These are phyloP conservation scores for Ichneumon xanthorius DNA, from an alignment of 2,888 invertebrate genomes.

Conservation along the genomic window DNA sequence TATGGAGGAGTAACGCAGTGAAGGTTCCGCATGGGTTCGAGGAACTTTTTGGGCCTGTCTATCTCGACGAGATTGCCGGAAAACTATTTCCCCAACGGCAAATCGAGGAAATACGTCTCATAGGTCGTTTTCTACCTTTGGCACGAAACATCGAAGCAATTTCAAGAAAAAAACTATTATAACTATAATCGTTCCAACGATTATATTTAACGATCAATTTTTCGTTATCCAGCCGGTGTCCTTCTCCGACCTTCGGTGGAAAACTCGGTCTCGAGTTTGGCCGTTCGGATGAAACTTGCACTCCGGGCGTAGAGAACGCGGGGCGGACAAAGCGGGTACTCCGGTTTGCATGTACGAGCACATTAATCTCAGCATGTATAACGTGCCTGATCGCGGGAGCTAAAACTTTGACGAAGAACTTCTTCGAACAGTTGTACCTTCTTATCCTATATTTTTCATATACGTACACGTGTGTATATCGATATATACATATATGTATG, in stretches of 20 bases:
- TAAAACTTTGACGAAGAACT: slow-evolving; percentile 30
- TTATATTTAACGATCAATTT: background rate
- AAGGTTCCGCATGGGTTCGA: slow-evolving; percentile 40
- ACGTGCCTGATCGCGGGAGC: slow-evolving; percentile 41
- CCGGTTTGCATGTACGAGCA: background rate
- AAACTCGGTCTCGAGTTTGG: background rate
- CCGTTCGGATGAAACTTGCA: slow-evolving; percentile 1
- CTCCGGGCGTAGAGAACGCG: background rate
- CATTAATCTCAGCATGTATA: slow-evolving; percentile 42
- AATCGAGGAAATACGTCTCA: background rate
- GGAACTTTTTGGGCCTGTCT: slow-evolving; percentile 44
- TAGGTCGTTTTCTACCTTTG: background rate
- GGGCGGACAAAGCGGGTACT: slow-evolving; percentile 3
- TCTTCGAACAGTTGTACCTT: slow-evolving; percentile 35
- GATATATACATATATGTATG: too few species aligned
- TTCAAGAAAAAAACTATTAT: background rate
- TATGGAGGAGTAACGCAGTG: background rate
- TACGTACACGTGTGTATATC: background rate
- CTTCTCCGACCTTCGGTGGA: background rate
- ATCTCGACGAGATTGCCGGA: slow-evolving; percentile 34
- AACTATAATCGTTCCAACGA: background rate
- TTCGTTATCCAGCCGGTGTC: background rate
- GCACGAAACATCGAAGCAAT: slow-evolving; percentile 10
- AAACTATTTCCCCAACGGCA: slow-evolving; percentile 11
- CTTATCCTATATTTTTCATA: slow-evolving; percentile 17